Conservation (phyloP, 1,140 invertebrate genomes). For the Drosophila burlai region DNA sequence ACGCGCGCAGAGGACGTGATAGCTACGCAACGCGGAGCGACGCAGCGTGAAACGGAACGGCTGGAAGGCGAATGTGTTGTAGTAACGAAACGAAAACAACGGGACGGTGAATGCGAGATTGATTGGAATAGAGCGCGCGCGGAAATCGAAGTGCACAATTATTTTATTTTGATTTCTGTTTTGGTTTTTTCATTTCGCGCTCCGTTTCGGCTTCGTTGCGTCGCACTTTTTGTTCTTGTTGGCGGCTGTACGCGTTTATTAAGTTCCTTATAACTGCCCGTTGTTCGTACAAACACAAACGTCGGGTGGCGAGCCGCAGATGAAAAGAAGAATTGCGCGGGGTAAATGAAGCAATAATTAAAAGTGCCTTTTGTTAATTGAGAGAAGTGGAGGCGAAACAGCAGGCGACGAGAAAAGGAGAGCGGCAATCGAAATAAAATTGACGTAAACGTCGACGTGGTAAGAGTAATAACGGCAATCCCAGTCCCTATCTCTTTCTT, state of each 20-base stretch:
- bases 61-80: not conserved
- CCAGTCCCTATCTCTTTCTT: constrained; percentile 4
- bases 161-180: constrained; percentile 39
- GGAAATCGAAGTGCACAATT: constrained; percentile 53
- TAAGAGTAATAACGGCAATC: constrained; percentile 56
- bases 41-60: constrained; percentile 27
- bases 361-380: constrained; percentile 81
- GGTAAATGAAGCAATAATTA: constrained; percentile 79
- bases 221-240: constrained; percentile 38
- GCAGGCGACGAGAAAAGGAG: constrained; percentile 33
- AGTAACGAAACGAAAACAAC: constrained; percentile 25
- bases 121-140: constrained; percentile 37
- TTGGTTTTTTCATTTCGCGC: constrained; percentile 40
- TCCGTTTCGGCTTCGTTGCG: constrained; percentile 28
- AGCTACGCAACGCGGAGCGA: constrained; percentile 37
- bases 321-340: constrained; percentile 25
- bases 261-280: constrained; percentile 69
- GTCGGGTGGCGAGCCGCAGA: constrained; percentile 16
- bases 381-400: constrained; percentile 36
- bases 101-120: constrained; percentile 21
- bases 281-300: constrained; percentile 46
- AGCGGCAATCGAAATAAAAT: constrained; percentile 69
- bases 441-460: constrained; percentile 74
- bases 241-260: constrained; percentile 50
- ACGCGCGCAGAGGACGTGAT: constrained; percentile 58